Evolutionary conservation across 2,113 vertebrate genomes (phyloP).

Genomic region (Papio anubis): DNA sequence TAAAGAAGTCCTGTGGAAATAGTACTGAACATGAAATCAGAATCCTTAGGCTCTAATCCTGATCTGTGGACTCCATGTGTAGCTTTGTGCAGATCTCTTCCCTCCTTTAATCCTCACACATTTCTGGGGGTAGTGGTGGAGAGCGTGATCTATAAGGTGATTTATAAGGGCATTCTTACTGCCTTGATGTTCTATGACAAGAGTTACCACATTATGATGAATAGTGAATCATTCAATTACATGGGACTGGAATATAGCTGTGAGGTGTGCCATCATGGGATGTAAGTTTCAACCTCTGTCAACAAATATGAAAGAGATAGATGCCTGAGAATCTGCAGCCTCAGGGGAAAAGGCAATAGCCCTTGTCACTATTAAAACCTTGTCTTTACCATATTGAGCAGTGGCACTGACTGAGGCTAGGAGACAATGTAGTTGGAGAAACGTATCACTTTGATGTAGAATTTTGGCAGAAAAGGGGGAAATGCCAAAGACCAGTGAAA

Average conservation of each 20-base stretch:
- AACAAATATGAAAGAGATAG: neutral
- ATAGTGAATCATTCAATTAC: neutral
- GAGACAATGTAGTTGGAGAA: neutral
- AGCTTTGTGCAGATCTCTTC: neutral
- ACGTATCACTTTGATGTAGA: neutral
- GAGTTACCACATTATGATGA: neutral
- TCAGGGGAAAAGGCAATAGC: neutral
- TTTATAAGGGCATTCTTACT: neutral
- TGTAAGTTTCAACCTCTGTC: neutral
- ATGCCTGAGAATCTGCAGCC: neutral
- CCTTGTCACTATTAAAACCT: neutral
- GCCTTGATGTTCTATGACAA: neutral
- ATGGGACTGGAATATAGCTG: neutral
- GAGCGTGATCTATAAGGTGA: neutral
- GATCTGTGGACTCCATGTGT: neutral
- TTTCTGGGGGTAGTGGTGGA: neutral
- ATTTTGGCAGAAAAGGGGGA: neutral
- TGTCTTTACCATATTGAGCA: neutral
- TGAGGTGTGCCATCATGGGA: neutral
- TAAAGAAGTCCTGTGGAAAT: neutral
- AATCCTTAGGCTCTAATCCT: neutral
- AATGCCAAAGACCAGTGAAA: neutral
- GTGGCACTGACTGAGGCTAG: neutral
- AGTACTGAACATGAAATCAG: neutral
- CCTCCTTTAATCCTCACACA: neutral